Evolutionary conservation across 2,113 vertebrate genomes (phyloP).

Genomic region (Marmota flaviventris): DNA sequence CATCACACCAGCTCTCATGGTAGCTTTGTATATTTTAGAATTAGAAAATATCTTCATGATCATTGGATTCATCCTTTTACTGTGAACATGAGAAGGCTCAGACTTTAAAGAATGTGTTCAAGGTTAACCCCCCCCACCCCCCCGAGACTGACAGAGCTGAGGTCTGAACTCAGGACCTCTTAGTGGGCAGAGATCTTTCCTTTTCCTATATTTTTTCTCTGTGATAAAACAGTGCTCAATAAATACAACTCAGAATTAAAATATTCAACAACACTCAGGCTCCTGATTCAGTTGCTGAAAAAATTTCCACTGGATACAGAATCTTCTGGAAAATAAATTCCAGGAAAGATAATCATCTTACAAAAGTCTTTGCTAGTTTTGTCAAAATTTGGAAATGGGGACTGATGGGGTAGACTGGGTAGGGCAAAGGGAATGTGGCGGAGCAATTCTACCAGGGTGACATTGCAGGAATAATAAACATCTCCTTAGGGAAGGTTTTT

Average conservation of each 20-base stretch:
- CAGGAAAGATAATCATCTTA: neutral
- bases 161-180: neutral
- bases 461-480: slow-evolving; percentile 25
- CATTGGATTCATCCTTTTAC: neutral
- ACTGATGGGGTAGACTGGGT: neutral
- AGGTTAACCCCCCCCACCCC: neutral
- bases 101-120: neutral
- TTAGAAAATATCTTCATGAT: neutral
- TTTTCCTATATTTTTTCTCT: neutral
- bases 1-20: neutral
- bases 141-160: neutral
- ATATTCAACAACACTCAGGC: neutral
- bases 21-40: neutral
- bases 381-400: neutral
- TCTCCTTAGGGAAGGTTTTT: neutral
- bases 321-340: slow-evolving; percentile 41
- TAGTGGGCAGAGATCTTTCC: neutral
- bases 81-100: neutral
- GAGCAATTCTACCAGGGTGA: neutral
- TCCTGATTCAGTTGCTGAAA: neutral
- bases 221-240: neutral
- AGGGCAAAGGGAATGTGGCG: neutral
- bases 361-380: neutral
- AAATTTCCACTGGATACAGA: neutral
- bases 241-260: neutral